phyloP scores from a whole-genome alignment of 2,113 vertebrate species.

The Ciconia boyciana region DNA sequence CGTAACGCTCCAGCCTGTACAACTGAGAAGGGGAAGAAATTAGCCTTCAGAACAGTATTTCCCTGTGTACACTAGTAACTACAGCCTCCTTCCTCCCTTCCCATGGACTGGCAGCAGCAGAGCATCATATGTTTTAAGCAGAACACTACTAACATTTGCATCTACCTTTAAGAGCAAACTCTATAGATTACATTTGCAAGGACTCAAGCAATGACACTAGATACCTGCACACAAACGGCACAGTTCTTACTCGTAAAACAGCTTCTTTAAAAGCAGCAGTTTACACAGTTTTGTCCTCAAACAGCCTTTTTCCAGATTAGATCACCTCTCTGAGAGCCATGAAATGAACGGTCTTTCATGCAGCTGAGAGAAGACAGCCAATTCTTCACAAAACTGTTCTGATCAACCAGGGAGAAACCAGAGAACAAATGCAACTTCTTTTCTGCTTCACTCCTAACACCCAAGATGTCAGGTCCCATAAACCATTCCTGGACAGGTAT shows the following conservation, averaged over 20 bases:
- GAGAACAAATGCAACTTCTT: not conserved
- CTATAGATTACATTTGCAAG: not conserved
- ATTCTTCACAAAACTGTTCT: not conserved
- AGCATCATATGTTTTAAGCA: not conserved
- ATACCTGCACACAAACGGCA: not conserved
- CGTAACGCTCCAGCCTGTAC: slow-evolving; percentile 91
- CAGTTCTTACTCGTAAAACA: not conserved
- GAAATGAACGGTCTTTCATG: not conserved
- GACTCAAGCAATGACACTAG: not conserved
- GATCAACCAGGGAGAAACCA: not conserved
- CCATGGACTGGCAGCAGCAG: not conserved
- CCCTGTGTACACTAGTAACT: not conserved
- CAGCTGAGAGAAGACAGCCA: not conserved
- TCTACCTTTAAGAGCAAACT: not conserved
- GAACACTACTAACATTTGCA: not conserved
- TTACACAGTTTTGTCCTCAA: not conserved
- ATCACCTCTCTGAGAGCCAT: not conserved
- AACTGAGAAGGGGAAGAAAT: slow-evolving; percentile 71
- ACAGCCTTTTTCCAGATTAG: not conserved
- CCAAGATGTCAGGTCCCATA: not conserved
- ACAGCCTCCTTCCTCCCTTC: not conserved
- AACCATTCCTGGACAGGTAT: not conserved
- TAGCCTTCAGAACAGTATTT: not conserved
- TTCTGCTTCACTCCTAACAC: not conserved
- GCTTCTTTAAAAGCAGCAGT: slow-evolving; percentile 1